Percentiles rank a stretch among this genome's conserved stretches.
Evolutionary conservation across 2,113 vertebrate species (phyloP).

Genomic region (Connochaetes taurinus): DNA sequence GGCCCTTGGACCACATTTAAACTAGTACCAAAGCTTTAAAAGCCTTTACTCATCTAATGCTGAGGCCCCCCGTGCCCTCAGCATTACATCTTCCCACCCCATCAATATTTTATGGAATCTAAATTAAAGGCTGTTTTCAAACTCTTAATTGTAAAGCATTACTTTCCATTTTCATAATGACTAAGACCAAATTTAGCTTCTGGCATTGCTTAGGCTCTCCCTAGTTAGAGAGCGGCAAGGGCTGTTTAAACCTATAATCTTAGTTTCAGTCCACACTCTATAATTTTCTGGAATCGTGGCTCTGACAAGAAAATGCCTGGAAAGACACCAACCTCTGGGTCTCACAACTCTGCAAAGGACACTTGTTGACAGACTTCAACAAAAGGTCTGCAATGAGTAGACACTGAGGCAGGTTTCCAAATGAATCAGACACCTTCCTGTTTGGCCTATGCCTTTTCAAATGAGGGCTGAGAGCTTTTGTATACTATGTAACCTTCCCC

Average conservation of each 20-base stretch:
- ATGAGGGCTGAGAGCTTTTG: background rate
- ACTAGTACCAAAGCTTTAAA: conserved; percentile 47
- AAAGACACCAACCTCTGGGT: conserved; percentile 46
- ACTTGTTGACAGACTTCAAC: conserved; percentile 47
- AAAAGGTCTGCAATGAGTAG: background rate
- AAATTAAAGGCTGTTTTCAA: conserved; percentile 67
- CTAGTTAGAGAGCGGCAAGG: background rate
- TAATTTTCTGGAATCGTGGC: conserved; percentile 58
- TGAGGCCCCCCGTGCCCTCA: background rate
- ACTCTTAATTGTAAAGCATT: conserved; percentile 67
- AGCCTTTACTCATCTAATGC: conserved; percentile 35
- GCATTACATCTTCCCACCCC: conserved; percentile 5
- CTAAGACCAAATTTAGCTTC: conserved; percentile 48
- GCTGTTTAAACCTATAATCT: conserved; percentile 67
- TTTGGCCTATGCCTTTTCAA: background rate
- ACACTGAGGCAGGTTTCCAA: background rate
- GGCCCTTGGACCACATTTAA: conserved; percentile 27
- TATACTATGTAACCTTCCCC: background rate
- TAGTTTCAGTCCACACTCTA: conserved; percentile 46
- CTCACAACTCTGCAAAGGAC: conserved; percentile 33
- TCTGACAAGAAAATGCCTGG: conserved; percentile 56
- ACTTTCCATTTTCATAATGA: conserved; percentile 68
- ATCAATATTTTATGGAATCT: conserved; percentile 60
- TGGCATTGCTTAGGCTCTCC: conserved; percentile 39
- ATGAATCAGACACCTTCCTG: background rate